Evolutionary conservation across 2,113 vertebrate species (phyloP).

Genomic region (human): DNA sequence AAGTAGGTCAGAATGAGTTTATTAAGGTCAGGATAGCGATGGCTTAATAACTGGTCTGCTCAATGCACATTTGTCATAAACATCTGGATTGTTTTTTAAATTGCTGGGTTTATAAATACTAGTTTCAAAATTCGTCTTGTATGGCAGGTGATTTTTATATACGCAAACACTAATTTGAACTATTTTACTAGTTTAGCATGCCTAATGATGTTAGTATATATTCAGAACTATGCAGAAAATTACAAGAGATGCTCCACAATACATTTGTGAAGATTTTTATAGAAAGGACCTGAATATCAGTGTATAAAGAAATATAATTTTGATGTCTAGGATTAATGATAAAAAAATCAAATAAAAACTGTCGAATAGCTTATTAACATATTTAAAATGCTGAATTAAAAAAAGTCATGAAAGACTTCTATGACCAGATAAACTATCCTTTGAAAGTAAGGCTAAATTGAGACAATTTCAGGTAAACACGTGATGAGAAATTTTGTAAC

Average conservation of each 20-base stretch:
- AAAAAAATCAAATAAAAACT: neutral
- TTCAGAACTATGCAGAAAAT: neutral
- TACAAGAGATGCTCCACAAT: neutral
- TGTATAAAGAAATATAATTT: neutral
- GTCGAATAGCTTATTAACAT: neutral
- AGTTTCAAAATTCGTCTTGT: neutral
- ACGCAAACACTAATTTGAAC: neutral
- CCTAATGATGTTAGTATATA: neutral
- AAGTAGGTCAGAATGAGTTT: neutral
- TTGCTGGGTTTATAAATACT: neutral
- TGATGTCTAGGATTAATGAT: neutral
- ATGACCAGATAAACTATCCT: neutral
- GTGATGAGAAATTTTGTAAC: neutral
- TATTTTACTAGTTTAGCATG: neutral
- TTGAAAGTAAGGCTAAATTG: neutral
- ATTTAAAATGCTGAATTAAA: neutral
- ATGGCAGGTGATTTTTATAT: neutral
- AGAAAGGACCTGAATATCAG: neutral
- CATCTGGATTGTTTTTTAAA: neutral
- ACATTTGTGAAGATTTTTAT: neutral
- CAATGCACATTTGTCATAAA: neutral
- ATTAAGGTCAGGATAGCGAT: neutral
- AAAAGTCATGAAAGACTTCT: neutral
- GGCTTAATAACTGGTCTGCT: neutral
- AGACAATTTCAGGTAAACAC: neutral